phyloP scores from a whole-genome alignment of 2,888 invertebrate species.

The Drosophila atripex region DNA sequence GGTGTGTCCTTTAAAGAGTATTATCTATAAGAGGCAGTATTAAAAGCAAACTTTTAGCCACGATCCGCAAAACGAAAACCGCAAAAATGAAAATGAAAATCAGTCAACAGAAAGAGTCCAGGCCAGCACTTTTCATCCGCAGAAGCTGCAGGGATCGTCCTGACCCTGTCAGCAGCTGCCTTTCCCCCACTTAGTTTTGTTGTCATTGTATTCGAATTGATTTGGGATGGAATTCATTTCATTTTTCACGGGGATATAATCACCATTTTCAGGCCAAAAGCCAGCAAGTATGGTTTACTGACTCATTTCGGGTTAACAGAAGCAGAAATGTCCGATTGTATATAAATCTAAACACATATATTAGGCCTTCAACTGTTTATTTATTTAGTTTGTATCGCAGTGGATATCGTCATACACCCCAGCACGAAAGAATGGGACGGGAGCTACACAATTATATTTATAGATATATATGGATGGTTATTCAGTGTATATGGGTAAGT shows the following conservation, averaged over 20 bases:
- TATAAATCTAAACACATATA: conserved; percentile 22
- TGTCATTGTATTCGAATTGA: conserved; percentile 34
- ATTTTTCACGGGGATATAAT: conserved; percentile 22
- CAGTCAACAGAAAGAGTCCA: conserved; percentile 31
- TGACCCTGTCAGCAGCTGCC: conserved; percentile 16
- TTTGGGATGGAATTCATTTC: conserved; percentile 28
- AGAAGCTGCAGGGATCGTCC: neutral
- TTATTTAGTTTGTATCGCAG: conserved; percentile 31
- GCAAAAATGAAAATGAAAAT: neutral
- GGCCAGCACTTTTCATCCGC: conserved; percentile 17
- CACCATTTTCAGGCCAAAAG: conserved; percentile 28
- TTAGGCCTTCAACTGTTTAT: conserved; percentile 37
- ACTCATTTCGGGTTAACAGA: conserved; percentile 27
- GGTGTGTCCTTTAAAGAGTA: conserved; percentile 72
- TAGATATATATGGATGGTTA: conserved; percentile 43
- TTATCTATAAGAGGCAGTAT: conserved; percentile 65
- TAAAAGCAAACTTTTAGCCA: conserved; percentile 33
- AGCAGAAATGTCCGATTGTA: conserved; percentile 42
- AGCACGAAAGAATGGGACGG: conserved; percentile 10
- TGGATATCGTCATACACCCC: conserved; percentile 12
- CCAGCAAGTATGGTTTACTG: conserved; percentile 24
- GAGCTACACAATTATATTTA: conserved; percentile 4
- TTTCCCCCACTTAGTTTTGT: conserved; percentile 15
- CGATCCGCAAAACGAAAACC: conserved; percentile 6
- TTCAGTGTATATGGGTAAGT: conserved; percentile 69